Evolutionary conservation across 2,113 vertebrate genomes (phyloP), one percentile per base, ranked within the genome.

Genomic region (Polyodon spathula): DNA sequence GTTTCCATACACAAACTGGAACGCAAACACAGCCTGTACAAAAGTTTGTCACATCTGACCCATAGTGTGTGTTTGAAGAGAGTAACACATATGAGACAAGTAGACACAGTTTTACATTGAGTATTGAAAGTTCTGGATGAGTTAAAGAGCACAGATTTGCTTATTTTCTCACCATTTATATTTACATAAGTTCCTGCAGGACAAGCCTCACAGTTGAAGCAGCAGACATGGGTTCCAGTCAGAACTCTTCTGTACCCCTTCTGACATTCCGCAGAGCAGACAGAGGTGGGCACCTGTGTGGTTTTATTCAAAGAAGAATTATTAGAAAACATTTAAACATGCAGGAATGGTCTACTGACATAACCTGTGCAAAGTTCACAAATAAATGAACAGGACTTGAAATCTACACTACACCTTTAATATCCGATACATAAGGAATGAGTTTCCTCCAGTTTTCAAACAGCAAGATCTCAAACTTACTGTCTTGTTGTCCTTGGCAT

Each of bases 161-260:
- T n/a, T n/a, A n/a, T 54, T 41, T 63, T 50, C 43, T 78, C 76
- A 93, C 89, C 82, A 41, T 69, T 83, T 51, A 52, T 63, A 59
- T 90, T 89, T 68, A 88, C 77, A 64, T 88, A 93, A 0, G 84
- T 88, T 41, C 78, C 84, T 0, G 81, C 57, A 0, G 59, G 66
- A 59, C 91, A 93, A 44, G 80, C 66, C 6, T 78, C 14, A 61
- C 90, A 92, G 64, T 84, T 73, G 0, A 95, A 93, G 71, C 92
- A 95, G 74, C 91, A 93, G 1, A 56, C 27, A 11, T 89, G 81
- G 10, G 82, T 71, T 3, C 86, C 90, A 0, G 69, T 66, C 0
- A 72, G 66, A 59, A 84, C 70, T 59, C 78, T 84, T 69, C 17
- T 80, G 46, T 90, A 60, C 6, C 91, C 92, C 0, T 6, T 42